Conservation (phyloP, 1,140 invertebrate species). For the Manduca sexta region DNA sequence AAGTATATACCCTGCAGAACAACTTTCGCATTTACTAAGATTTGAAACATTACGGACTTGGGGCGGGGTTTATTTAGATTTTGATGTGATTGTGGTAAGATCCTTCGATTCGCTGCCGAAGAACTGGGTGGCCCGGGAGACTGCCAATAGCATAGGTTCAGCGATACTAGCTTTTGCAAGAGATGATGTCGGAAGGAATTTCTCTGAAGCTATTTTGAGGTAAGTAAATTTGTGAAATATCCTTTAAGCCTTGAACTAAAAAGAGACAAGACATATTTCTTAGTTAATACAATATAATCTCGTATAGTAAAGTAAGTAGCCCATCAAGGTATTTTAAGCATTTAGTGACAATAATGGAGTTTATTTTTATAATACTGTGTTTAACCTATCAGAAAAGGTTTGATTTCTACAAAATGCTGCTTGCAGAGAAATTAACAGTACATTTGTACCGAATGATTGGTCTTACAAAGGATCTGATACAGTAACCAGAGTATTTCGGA, state of each 20-base stretch:
- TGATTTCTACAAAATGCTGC: not conserved
- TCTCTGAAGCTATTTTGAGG: slow-evolving; percentile 75
- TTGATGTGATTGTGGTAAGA: slow-evolving; percentile 82
- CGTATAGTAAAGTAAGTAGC: no score
- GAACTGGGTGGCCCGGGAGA: slow-evolving; percentile 81
- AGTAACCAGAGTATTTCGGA: not conserved
- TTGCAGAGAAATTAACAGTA: not conserved
- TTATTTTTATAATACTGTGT: not conserved
- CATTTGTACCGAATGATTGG: not conserved
- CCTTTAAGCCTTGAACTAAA: no score
- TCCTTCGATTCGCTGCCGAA: slow-evolving; percentile 73
- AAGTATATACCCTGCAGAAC: slow-evolving; percentile 73
- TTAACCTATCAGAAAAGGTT: not conserved
- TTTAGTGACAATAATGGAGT: not conserved
- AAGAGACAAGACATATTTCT: no score
- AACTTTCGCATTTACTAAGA: slow-evolving; percentile 80
- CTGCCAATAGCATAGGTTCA: slow-evolving; percentile 74
- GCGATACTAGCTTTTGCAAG: slow-evolving; percentile 78
- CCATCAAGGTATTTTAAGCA: no score
- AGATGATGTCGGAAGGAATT: slow-evolving; percentile 72
- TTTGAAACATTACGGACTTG: slow-evolving; percentile 84
- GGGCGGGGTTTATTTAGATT: slow-evolving; percentile 85
- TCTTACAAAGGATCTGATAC: not conserved
- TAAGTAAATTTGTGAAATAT: slow-evolving; percentile 12
- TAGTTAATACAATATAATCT: no score